phyloP scores from a whole-genome alignment of 2,113 vertebrate species.

The Ptyas mucosa region DNA sequence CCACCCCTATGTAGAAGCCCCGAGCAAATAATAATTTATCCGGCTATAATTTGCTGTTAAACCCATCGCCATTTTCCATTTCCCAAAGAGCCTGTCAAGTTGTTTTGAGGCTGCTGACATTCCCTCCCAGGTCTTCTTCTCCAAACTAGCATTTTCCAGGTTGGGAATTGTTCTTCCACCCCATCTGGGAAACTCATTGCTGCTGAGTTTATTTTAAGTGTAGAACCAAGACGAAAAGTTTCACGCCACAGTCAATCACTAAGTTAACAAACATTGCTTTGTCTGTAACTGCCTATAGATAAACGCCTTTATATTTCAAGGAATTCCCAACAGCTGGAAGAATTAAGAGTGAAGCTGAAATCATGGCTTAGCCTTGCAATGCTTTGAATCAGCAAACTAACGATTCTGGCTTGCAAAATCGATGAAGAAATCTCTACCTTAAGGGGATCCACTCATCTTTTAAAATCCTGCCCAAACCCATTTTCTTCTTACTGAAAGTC shows the following conservation, averaged over 20 bases:
- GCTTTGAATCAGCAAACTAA: neutral
- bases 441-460: neutral
- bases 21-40: neutral
- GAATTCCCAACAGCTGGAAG: neutral
- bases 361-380: neutral
- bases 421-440: rapidly evolving
- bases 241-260: neutral
- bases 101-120: neutral
- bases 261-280: neutral
- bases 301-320: neutral
- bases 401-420: rapidly evolving
- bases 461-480: neutral
- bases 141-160: neutral
- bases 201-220: neutral
- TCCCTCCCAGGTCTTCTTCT: neutral
- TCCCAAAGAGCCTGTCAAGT: neutral
- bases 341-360: neutral
- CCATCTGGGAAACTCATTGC: neutral
- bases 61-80: neutral
- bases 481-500: neutral
- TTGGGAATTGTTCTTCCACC: neutral
- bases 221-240: neutral
- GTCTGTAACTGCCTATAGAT: neutral
- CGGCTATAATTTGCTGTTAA: neutral
- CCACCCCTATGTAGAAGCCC: neutral